Percentiles rank a stretch among this genome's conserved stretches.
Evolutionary conservation across 2,113 vertebrate genomes (phyloP).

Genomic region (Neotragus moschatus): DNA sequence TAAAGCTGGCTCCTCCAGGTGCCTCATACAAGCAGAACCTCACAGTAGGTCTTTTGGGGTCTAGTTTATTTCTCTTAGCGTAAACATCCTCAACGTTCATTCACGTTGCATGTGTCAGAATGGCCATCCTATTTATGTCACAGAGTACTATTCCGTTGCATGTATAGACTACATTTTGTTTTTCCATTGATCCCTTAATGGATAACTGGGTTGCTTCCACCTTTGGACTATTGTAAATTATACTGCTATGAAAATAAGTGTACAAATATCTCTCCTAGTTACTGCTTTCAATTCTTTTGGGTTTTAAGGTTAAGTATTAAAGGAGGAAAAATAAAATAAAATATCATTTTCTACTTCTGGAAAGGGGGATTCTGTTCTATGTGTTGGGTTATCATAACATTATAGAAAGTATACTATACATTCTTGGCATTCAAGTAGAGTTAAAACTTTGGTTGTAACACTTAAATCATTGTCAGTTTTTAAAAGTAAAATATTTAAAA

Average conservation of each 20-base stretch:
- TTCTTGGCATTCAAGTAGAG: background rate
- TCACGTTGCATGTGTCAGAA: background rate
- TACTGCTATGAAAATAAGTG: fast-evolving
- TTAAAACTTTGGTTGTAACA: background rate
- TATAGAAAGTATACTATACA: fast-evolving
- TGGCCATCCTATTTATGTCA: background rate
- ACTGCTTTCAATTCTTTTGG: background rate
- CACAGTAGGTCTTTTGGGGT: fast-evolving
- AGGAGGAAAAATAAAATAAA: background rate
- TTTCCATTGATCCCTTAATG: fast-evolving
- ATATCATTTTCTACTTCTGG: background rate
- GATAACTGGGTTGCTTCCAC: too few species aligned
- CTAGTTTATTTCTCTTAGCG: background rate
- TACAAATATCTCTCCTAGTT: background rate
- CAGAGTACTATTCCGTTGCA: fast-evolving
- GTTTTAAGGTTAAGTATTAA: background rate
- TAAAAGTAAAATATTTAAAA: background rate
- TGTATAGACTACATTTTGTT: fast-evolving
- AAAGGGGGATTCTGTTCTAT: background rate
- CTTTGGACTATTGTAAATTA: background rate
- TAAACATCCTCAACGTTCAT: background rate
- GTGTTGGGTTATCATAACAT: too few species aligned
- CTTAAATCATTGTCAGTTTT: background rate
- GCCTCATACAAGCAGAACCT: background rate
- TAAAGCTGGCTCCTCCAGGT: background rate